Evolutionary conservation across 2,113 vertebrate genomes (phyloP).

Genomic region (Leuciscus idus): DNA sequence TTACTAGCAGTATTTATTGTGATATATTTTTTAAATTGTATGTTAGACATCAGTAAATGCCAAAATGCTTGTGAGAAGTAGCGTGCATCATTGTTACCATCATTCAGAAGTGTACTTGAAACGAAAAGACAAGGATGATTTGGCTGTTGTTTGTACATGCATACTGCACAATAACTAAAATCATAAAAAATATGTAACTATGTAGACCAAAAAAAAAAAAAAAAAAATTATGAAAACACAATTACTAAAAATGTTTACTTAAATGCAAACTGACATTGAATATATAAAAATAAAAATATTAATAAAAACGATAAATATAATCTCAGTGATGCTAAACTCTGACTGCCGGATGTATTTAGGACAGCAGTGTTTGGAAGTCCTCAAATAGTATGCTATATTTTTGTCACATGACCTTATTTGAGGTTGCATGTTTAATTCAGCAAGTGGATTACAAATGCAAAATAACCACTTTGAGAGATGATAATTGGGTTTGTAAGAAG

Average conservation of each 20-base stretch:
- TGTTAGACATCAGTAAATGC: background rate
- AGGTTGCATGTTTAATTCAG: background rate
- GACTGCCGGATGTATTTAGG: background rate
- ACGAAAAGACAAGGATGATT: background rate
- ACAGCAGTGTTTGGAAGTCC: background rate
- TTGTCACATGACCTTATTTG: background rate
- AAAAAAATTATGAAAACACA: background rate
- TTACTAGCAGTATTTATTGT: background rate
- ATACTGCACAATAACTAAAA: background rate
- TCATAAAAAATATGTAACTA: background rate
- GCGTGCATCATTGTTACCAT: background rate
- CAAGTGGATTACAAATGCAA: background rate
- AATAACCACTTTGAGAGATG: background rate
- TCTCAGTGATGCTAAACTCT: too few species aligned
- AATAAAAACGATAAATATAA: too few species aligned
- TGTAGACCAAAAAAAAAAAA: background rate
- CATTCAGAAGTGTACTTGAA: background rate
- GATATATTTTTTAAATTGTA: background rate
- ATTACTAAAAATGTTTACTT: background rate
- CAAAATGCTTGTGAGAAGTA: background rate
- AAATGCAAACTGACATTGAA: background rate
- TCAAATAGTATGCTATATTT: background rate
- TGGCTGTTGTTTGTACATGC: background rate
- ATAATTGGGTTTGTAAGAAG: background rate
- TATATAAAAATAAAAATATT: background rate